Base-by-base conservation (phyloP, 2,113 vertebrate genomes). In the Caretta caretta region DNA sequence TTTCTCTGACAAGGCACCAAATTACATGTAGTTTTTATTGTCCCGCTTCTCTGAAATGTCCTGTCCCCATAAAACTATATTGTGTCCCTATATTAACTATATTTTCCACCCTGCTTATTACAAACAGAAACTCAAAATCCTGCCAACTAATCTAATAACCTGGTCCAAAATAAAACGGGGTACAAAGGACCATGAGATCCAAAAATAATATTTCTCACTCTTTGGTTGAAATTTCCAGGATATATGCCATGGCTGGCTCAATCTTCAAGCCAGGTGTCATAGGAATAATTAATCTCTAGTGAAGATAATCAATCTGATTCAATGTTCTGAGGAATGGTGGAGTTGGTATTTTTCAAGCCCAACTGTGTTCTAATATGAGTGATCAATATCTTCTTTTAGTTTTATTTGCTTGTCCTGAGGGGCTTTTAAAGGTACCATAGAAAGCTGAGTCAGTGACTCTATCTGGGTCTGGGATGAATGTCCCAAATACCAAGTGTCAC, bases 281-380 rank as follows among this genome's bases (percentile, higher is more conserved):
- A 69, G 31, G 46, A 62, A 93, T 94, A 91, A 92, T 93, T 94
- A 86, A 88, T 49, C 85, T 42, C 22, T 86, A 89, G 59, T 49
- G 94, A 42, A 90, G 49, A 80, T 85, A 65, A 97, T 96, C 90
- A 86, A 65, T 95, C 94, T 87, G 42, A 59, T 86, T 90, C 91
- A 93, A 85, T 31, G 92, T 72, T 46, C 38, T 85, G 54, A 62
- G 29, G 92, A 69, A 50, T 75, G 51, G 35, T 48, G 72, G 46
- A 87, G 14, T 29, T 54, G 7, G 72, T 80, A 9, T 54, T 89
- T 65, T 69, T 69, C 69, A 86, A 5, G 53, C 35, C 24, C 24
- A 22, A 92, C 8, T 82, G 88, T 83, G 84, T 27, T 57, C 27
- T 57, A 10, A 25, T 57, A 65, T 35, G 19, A 90, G 24, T 38